Evolutionary conservation across 2,888 invertebrate genomes (phyloP).

Genomic region (Melinopterus prodromus): DNA sequence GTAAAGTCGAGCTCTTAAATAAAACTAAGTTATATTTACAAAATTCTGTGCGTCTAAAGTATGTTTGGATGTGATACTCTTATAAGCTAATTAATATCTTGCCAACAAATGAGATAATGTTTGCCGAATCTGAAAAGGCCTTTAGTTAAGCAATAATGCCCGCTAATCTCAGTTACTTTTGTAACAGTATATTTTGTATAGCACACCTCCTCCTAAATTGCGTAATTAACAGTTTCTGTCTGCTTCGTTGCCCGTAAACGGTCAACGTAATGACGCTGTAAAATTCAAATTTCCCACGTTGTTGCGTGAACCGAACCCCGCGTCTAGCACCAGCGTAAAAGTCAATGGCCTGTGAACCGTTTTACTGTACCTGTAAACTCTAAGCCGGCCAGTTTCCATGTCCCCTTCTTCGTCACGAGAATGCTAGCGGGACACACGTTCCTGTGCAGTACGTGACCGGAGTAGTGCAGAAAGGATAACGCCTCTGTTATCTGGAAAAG

Average conservation of each 20-base stretch:
- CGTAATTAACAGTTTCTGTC: neutral
- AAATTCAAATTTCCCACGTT: neutral
- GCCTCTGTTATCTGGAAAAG: slow-evolving; percentile 89
- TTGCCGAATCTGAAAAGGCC: no score
- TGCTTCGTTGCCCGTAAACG: neutral
- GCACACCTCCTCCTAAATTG: neutral
- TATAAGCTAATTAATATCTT: no score
- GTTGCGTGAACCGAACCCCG: neutral
- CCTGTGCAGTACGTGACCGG: slow-evolving; percentile 87
- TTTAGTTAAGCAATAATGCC: neutral
- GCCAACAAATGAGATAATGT: no score
- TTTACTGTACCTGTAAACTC: slow-evolving; percentile 82
- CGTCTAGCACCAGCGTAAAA: slow-evolving; percentile 7
- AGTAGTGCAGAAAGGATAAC: slow-evolving; percentile 89
- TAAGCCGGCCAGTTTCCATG: slow-evolving; percentile 96
- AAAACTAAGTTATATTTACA: no score
- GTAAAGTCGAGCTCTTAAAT: no score
- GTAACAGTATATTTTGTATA: neutral
- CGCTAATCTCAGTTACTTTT: neutral
- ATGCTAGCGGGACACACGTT: slow-evolving; percentile 95
- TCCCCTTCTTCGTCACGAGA: slow-evolving; percentile 89
- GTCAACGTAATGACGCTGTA: neutral
- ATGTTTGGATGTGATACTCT: no score
- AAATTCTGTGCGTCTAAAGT: no score
- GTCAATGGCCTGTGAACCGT: slow-evolving; percentile 11